Evolutionary conservation across 2,888 invertebrate genomes (phyloP).

Genomic region (Drosophila eohydei): DNA sequence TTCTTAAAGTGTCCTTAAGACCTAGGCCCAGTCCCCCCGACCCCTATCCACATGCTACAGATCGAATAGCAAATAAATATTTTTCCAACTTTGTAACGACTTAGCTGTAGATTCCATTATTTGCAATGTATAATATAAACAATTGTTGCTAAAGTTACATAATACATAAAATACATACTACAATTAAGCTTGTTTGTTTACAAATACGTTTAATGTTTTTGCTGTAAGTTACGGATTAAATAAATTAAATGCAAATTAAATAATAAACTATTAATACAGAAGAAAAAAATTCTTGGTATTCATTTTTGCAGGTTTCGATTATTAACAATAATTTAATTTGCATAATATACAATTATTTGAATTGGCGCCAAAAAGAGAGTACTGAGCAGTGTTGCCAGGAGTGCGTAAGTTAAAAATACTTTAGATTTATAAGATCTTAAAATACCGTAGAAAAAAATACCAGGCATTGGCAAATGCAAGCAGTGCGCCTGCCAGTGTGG

Average conservation of each 20-base stretch:
- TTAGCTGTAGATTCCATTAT: constrained; percentile 49
- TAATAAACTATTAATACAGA: constrained; percentile 18
- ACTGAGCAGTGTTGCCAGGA: neutral
- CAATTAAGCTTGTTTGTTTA: constrained; percentile 74
- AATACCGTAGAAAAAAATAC: neutral
- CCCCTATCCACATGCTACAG: constrained; percentile 31
- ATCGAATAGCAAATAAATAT: constrained; percentile 39
- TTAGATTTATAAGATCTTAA: neutral
- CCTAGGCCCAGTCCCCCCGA: constrained; percentile 61
- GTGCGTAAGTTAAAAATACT: neutral
- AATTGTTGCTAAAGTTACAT: constrained; percentile 73
- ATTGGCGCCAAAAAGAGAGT: neutral
- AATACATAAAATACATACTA: constrained; percentile 54
- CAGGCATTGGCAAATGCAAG: neutral
- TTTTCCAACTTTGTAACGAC: constrained; percentile 41
- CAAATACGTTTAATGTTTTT: constrained; percentile 67
- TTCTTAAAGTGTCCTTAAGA: constrained; percentile 67
- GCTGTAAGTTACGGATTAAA: constrained; percentile 60
- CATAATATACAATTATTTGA: neutral
- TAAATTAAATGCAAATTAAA: constrained; percentile 61
- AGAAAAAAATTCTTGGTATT: neutral
- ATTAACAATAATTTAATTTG: too few relatives aligned
- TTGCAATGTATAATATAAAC: constrained; percentile 69
- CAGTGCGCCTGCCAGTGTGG: neutral
- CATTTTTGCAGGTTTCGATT: too few relatives aligned